Conservation (phyloP, 2,113 vertebrate genomes). For the Oceanites oceanicus region DNA sequence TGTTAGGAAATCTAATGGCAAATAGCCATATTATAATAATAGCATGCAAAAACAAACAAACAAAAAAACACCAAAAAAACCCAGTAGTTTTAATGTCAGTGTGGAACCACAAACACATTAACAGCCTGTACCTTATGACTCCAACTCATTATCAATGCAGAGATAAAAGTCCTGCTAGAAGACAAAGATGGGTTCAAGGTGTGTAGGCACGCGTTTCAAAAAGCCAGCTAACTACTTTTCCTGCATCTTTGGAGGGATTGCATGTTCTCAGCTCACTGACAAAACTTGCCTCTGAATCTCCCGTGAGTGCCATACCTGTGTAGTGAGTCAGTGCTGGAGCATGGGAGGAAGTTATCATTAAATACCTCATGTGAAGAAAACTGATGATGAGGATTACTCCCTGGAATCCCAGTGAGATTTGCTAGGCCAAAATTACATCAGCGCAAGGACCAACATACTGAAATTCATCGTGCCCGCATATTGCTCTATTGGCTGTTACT, state of each 20-base stretch:
- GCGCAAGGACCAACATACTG: not conserved
- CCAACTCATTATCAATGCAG: not conserved
- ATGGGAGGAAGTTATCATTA: not conserved
- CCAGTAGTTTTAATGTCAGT: not conserved
- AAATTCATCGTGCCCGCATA: not conserved
- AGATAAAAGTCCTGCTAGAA: not conserved
- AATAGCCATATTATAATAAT: not conserved
- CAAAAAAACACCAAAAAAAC: not conserved
- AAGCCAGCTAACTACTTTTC: not conserved
- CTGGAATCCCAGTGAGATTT: not conserved
- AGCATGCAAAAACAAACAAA: not conserved
- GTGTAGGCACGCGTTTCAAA: accelerated
- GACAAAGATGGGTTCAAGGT: not conserved
- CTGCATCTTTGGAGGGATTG: not conserved
- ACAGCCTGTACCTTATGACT: not conserved
- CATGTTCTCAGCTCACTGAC: not conserved
- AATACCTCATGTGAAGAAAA: not conserved
- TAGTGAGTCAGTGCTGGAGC: not conserved
- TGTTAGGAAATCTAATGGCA: not conserved
- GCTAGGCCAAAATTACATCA: not conserved
- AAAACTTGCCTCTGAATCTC: not conserved
- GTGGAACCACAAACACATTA: not conserved
- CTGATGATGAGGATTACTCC: not conserved
- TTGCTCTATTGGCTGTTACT: not conserved
- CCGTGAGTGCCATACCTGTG: not conserved